Percentiles rank a stretch among this genome's conserved stretches.
These are phyloP conservation scores for Actias luna DNA, from an alignment of 2,888 invertebrate species.

Conservation along the genomic window DNA sequence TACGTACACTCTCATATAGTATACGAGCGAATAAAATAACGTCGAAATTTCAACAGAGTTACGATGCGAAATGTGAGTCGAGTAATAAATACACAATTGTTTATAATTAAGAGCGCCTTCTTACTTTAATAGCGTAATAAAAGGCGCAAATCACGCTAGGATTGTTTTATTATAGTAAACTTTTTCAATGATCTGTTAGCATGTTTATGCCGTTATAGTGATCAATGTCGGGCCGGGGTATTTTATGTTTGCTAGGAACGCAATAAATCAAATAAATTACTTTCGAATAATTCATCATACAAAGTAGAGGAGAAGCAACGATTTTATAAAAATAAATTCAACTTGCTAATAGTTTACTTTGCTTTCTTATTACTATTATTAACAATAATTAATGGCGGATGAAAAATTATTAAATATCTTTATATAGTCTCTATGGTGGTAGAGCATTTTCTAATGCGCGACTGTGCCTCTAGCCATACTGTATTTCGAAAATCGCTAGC, in stretches of 20 bases:
- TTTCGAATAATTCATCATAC: neutral
- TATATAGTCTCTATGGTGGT: too few species aligned
- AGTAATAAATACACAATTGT: slow-evolving; percentile 63
- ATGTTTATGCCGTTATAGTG: slow-evolving; percentile 23
- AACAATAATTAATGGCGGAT: neutral
- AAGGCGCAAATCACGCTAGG: slow-evolving; percentile 56
- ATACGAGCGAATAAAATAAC: neutral
- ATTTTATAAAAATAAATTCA: slow-evolving; percentile 1
- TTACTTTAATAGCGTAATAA: slow-evolving; percentile 68
- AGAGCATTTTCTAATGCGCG: too few species aligned
- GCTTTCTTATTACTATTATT: neutral
- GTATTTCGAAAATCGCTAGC: too few species aligned
- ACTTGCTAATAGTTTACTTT: neutral
- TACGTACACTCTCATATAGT: neutral
- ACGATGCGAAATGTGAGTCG: slow-evolving; percentile 39
- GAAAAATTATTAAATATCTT: neutral
- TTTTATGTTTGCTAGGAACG: slow-evolving; percentile 14
- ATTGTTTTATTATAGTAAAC: slow-evolving; percentile 50
- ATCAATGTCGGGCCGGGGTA: slow-evolving; percentile 18
- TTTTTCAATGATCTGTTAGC: slow-evolving; percentile 32
- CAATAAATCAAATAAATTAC: slow-evolving; percentile 17
- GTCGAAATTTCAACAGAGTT: slow-evolving; percentile 6
- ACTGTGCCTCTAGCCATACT: too few species aligned
- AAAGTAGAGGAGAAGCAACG: neutral
- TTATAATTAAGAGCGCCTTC: slow-evolving; percentile 65